Evolutionary conservation across 2,113 vertebrate species (phyloP), one percentile per base, ranked within the genome.

Genomic region (Perognathus longimembris): DNA sequence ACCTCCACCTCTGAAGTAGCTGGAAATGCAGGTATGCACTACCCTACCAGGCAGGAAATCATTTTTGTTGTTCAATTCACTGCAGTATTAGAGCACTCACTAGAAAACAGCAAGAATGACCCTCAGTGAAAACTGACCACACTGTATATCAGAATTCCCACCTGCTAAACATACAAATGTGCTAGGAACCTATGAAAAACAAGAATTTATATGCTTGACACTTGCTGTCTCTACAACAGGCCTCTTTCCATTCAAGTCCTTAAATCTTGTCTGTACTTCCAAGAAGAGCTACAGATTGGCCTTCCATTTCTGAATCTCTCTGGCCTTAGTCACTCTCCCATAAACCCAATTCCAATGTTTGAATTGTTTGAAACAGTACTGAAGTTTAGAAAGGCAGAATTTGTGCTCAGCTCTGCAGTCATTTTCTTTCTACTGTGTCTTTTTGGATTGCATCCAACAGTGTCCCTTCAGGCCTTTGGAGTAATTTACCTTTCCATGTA

Each of bases 381-480:
- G 1, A 77, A 70, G 73, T 85, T 87, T 38, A 94, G 67, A 40
- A 30, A 32, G 61, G 69, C 15, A 67, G 36, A 21, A 75, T 63
- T 21, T 77, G 79, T n/a, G 67, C 67, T 94, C 50, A 54, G 66
- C 80, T 85, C 64, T 38, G 7, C 80, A 75, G 64, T 22, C 24
- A 14, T 66, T 70, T 38, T 81, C 69, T 64, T 54, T 63, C 38
- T 28, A 7, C 5, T 30, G 6, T 7, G 32, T 5, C 26, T 22
- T 45, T 80, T 45, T 95, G 93, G 84, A 91, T 54, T 63, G n/a
- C 11, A 28, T 67, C 92, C 82, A 85, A 36, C 70, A 83, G 74
- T 59, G 69, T 88, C 61, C 87, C 83, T 54, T 50, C 63, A 75
- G 94, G 80, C 84, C 87, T 81, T 63, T 12, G 7, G 17, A 82